phyloP scores from a whole-genome alignment of 2,888 invertebrate species.

The Microctonus aethiopoides region DNA sequence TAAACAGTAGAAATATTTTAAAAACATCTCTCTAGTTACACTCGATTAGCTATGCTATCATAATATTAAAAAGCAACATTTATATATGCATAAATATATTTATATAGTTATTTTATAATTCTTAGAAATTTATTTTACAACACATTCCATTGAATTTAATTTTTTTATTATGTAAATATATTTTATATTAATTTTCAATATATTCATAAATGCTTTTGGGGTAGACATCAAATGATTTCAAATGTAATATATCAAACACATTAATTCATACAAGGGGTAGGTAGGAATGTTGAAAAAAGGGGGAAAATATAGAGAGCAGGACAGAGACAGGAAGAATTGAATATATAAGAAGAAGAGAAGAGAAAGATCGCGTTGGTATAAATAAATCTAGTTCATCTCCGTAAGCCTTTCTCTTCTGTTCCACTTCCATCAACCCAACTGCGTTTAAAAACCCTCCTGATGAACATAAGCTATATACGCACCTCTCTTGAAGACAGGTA shows the following conservation, averaged over 20 bases:
- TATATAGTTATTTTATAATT: neutral
- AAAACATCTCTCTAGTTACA: too few species aligned
- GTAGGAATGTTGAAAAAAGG: slow-evolving; percentile 15
- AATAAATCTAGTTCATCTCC: slow-evolving; percentile 66
- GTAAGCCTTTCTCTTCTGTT: slow-evolving; percentile 66
- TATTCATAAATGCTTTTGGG: slow-evolving; percentile 2
- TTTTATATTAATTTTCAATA: neutral
- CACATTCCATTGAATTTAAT: neutral
- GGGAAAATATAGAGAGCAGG: slow-evolving; percentile 39
- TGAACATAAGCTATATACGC: slow-evolving; percentile 50
- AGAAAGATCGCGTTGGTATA: slow-evolving; percentile 45
- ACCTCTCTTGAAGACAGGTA: slow-evolving; percentile 48
- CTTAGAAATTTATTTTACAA: neutral
- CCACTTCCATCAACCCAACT: slow-evolving; percentile 57
- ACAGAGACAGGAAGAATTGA: slow-evolving; percentile 38
- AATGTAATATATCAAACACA: neutral
- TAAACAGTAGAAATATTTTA: neutral
- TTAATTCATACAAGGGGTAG: slow-evolving; percentile 24
- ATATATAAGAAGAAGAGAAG: slow-evolving; percentile 37
- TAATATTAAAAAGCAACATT: neutral
- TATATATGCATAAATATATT: neutral
- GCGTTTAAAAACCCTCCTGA: slow-evolving; percentile 32
- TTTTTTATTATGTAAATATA: neutral
- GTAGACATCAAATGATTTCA: slow-evolving; percentile 32
- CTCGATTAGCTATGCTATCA: neutral